Conservation (phyloP, 2,113 vertebrate genomes). For the Rhadina sibilatrix region DNA sequence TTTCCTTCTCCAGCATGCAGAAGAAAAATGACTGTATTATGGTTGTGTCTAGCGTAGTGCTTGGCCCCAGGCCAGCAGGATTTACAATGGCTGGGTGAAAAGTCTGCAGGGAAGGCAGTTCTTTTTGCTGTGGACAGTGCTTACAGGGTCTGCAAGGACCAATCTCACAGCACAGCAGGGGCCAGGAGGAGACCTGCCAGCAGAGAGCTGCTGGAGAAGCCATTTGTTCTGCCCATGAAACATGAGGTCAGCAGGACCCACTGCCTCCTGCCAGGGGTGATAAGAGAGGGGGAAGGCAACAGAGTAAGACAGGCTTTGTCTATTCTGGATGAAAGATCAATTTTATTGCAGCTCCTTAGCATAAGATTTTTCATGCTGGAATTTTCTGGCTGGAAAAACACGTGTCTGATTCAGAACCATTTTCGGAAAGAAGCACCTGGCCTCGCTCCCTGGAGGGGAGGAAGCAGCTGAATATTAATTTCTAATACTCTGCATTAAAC, state of each 20-base stretch:
- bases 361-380: background rate
- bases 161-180: background rate
- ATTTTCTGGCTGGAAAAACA: background rate
- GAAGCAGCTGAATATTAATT: background rate
- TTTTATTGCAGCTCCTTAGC: background rate
- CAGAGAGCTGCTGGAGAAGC: slow-evolving; percentile 53
- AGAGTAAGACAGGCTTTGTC: background rate
- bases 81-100: slow-evolving; percentile 69
- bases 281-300: background rate
- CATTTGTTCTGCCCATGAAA: slow-evolving; percentile 24
- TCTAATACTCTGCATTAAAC: background rate
- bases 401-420: background rate
- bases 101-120: slow-evolving; percentile 62
- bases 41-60: slow-evolving; percentile 58
- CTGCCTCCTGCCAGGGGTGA: background rate
- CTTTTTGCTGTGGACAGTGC: slow-evolving; percentile 15
- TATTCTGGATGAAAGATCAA: background rate
- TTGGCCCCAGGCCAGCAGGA: slow-evolving; percentile 60
- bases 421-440: background rate
- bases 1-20: slow-evolving; percentile 61
- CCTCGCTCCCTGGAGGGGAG: background rate
- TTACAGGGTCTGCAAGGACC: slow-evolving; percentile 46
- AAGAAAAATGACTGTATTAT: slow-evolving; percentile 71
- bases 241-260: slow-evolving; percentile 45
- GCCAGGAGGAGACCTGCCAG: slow-evolving; percentile 34